Evolutionary conservation across 2,888 invertebrate genomes (phyloP), one percentile per base, ranked within the genome.

Genomic region (Stenodema calcarata): DNA sequence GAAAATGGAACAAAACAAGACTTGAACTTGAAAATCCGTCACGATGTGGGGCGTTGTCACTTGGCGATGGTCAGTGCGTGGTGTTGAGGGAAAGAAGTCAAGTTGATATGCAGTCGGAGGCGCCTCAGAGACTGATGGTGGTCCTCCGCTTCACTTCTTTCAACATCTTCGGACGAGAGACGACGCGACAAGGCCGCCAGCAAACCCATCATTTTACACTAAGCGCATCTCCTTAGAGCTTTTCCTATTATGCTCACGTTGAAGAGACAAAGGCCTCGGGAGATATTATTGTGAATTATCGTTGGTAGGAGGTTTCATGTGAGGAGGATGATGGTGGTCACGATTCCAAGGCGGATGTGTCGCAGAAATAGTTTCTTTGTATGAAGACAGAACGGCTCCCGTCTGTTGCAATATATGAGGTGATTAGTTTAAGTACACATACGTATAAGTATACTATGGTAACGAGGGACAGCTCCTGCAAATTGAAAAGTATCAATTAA

Each of bases 11-110:
- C n/a, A 54, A 80, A 80, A 80, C n/a, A n/a, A 50, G 47, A 50
- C 78, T 35, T 35, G 35, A n/a, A n/a, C n/a, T n/a, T n/a, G 23
- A 30, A 30, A 41, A 44, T 12, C 50, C 44, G 16, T 80, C 27
- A 28, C 28, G 80, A 80, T 80, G 54, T 50, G 80, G 80, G 50
- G 47, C 80, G 80, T 30, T 79, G 79, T 79, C 79, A 79, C 50
- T 79, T 42, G 18, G 47, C 23, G 14, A 79, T 18, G 44, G 47
- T 42, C 79, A 47, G 50, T 14, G 30, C n/a, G 18, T 41, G 12
- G 6, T 79, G 79, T n/a, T 35, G 62, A 47, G 47, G 50, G 80
- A 54, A 78, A 78, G 41, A 50, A 80, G 47, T 16, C 28, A 50
- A 80, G 47, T 16, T 73, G 0, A 50, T 80, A 80, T 80, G 80